A percentile compares a stretch with the other conserved stretches of the same genome.
These are phyloP conservation scores for Pantherophis alleghaniensis DNA, from an alignment of 2,797 vertebrate genomes.

Conservation along the genomic window DNA sequence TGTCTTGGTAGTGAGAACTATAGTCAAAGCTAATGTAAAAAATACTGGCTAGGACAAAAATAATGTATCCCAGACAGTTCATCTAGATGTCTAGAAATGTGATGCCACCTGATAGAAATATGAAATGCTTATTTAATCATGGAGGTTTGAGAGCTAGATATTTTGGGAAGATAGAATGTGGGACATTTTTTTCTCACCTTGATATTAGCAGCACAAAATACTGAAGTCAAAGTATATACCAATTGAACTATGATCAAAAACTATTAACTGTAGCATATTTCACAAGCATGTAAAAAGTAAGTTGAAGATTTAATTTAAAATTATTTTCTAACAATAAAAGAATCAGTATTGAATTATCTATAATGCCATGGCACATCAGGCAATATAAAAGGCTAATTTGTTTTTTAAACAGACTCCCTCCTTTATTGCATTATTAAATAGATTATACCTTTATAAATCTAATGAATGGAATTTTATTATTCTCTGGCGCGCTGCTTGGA, in stretches of 20 bases:
- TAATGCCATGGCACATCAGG: background rate
- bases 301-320: background rate
- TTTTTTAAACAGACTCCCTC: background rate
- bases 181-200: background rate
- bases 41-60: background rate
- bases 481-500: too few relatives aligned
- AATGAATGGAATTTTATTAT: background rate
- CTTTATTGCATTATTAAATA: background rate
- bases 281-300: background rate
- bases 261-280: background rate
- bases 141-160: background rate
- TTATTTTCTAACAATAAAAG: background rate
- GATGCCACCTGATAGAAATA: background rate
- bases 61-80: background rate
- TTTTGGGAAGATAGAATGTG: background rate
- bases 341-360: background rate
- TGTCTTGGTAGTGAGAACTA: background rate
- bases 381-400: background rate
- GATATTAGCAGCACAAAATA: background rate
- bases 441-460: background rate
- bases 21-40: background rate
- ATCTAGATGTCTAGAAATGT: background rate
- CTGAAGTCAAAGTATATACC: background rate
- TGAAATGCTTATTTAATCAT: background rate
- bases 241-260: background rate